Conservation (phyloP, 2,888 invertebrate species). For the Lathronympha strigana region DNA sequence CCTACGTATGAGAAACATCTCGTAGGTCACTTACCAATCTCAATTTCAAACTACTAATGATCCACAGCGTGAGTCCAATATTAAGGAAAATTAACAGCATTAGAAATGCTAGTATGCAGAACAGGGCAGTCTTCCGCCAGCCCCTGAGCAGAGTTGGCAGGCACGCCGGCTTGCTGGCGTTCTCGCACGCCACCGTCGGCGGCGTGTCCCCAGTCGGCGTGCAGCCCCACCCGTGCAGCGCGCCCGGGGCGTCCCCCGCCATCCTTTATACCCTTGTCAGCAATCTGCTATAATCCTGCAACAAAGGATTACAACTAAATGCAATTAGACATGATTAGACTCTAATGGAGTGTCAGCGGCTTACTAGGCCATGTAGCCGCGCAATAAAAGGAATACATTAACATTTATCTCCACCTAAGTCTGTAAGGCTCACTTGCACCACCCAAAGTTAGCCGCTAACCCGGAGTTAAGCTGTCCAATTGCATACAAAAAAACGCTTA, state of each 20-base stretch:
- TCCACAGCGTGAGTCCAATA: conserved; percentile 97
- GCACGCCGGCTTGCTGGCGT: conserved; percentile 53
- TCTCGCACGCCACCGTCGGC: conserved; percentile 51
- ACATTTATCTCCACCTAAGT: too few species aligned
- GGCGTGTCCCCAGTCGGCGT: conserved; percentile 74
- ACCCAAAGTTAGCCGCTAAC: too few species aligned
- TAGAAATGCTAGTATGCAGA: conserved; percentile 92
- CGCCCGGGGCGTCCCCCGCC: conserved; percentile 56
- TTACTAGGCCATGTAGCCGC: neutral
- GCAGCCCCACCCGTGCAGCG: conserved; percentile 74
- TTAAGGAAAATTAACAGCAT: conserved; percentile 95
- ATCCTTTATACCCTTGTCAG: conserved; percentile 48
- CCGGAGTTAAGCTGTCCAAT: too few species aligned
- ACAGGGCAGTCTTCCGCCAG: conserved; percentile 97
- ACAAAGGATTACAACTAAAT: conserved; percentile 58
- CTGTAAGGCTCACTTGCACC: too few species aligned
- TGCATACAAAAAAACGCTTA: too few species aligned
- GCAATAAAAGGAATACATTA: neutral
- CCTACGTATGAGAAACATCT: too few species aligned
- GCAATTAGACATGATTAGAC: conserved; percentile 55
- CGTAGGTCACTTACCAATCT: conserved; percentile 89
- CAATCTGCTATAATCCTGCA: conserved; percentile 55
- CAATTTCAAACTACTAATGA: conserved; percentile 96
- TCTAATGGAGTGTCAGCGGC: conserved; percentile 46
- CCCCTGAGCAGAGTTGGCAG: conserved; percentile 81